phyloP scores from a whole-genome alignment of 2,888 invertebrate species.

The Galeruca laticollis region DNA sequence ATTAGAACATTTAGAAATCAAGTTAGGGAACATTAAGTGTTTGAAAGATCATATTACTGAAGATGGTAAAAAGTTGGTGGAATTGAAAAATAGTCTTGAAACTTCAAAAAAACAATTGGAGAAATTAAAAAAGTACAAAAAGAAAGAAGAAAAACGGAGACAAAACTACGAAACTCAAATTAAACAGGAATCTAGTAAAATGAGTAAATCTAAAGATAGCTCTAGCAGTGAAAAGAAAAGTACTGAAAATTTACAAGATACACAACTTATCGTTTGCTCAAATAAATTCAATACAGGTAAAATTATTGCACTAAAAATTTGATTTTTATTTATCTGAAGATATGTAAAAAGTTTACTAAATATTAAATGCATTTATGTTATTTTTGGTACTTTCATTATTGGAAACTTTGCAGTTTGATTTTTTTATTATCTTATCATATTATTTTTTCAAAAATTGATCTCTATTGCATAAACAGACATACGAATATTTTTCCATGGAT shows the following conservation, averaged over 20 bases:
- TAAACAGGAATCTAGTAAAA: constrained; percentile 67
- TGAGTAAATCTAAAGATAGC: constrained; percentile 49
- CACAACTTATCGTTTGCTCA: constrained; percentile 27
- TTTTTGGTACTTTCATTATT: no score
- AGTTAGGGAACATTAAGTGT: constrained; percentile 63
- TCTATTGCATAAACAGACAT: no score
- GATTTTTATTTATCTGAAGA: no score
- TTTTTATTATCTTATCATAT: no score
- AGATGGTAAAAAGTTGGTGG: constrained; percentile 75
- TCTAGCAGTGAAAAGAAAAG: constrained; percentile 50
- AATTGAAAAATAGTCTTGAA: constrained; percentile 79
- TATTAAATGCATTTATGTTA: no score
- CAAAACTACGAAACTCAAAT: constrained; percentile 77
- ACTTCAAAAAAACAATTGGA: constrained; percentile 83
- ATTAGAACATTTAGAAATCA: constrained; percentile 65
- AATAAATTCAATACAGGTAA: constrained; percentile 36
- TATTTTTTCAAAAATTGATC: no score
- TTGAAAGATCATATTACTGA: constrained; percentile 71
- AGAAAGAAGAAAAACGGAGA: constrained; percentile 80
- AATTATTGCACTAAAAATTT: constrained; percentile 31
- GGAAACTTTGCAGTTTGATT: no score
- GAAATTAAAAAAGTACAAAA: constrained; percentile 78
- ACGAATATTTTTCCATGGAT: no score
- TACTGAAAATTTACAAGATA: constrained; percentile 41
- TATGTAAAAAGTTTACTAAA: no score